phyloP scores from a whole-genome alignment of 2,113 vertebrate species.

The Enhydra lutris region DNA sequence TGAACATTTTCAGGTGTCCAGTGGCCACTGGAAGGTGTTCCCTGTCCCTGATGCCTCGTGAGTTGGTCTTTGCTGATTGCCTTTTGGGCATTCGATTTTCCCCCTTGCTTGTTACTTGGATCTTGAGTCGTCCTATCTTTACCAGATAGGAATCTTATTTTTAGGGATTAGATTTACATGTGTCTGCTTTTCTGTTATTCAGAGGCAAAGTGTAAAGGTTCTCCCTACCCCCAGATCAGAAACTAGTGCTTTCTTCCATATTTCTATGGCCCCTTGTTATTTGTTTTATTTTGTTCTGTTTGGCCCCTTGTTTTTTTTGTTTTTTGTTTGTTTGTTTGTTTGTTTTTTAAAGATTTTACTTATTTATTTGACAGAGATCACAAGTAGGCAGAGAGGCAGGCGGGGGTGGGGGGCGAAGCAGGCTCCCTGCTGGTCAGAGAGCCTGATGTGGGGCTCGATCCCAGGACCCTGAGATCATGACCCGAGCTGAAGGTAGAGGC shows the following conservation, averaged over 20 bases:
- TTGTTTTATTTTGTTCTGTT: too few relatives aligned
- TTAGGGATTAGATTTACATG: not conserved
- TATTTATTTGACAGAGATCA: too few relatives aligned
- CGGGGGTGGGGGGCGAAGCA: too few relatives aligned
- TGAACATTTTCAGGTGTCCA: not conserved
- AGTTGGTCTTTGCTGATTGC: not conserved
- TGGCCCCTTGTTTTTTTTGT: not conserved
- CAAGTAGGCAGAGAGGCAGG: too few relatives aligned
- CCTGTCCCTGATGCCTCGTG: not conserved
- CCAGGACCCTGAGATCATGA: too few relatives aligned
- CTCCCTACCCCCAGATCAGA: not conserved
- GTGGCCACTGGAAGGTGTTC: not conserved
- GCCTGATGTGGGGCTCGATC: too few relatives aligned
- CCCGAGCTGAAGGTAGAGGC: too few relatives aligned
- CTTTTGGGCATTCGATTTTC: too few relatives aligned
- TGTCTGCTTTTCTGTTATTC: not conserved
- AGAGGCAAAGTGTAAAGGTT: not conserved
- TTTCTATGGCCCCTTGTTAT: not conserved
- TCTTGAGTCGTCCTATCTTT: not conserved
- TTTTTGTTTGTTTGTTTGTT: too few relatives aligned
- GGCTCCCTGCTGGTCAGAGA: too few relatives aligned
- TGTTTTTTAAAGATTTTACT: too few relatives aligned
- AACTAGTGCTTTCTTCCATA: not conserved
- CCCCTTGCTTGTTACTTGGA: not conserved
- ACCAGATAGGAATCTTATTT: not conserved